Base-by-base conservation (phyloP, 2,888 invertebrate genomes). In the Neocrepidodera transversa region DNA sequence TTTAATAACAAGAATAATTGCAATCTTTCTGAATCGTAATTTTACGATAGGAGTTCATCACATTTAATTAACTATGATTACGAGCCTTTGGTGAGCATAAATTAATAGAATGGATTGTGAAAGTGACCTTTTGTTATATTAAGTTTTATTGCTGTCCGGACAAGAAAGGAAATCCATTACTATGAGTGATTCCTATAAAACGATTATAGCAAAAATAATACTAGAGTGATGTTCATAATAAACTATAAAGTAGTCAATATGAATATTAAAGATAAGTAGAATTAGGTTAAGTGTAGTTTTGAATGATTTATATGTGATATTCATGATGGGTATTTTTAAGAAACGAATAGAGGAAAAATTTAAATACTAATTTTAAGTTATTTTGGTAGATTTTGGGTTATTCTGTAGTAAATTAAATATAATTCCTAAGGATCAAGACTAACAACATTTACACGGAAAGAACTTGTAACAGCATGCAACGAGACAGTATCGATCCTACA, bases 51-150 rank as follows among this genome's bases (percentile, higher is more conserved):
- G 30, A 30, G 30, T 30, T 30, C 30, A 30, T 30, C 30, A n/a
- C 30, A 30, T 30, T 5, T 30, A 30, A 30, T 30, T 30, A 30
- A 30, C 30, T 30, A n/a, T 30, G n/a, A 30, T 30, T 30, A n/a
- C 30, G 10, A 30, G 30, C n/a, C n/a, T 30, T n/a, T 30, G 10
- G n/a, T n/a, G n/a, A 30, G 3, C 30, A 30, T 7, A 6, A 30
- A 30, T 30, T 30, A 30, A 30, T 30, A n/a, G n/a, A 7, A n/a
- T n/a, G n/a, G 30, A 30, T 30, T 30, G 30, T 30, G 30, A 30
- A 30, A 30, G 30, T 30, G 30, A 30, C 30, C 30, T 30, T 30
- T 30, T 30, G 30, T 30, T 30, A 30, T 30, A 30, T 30, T n/a
- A 30, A 30, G 5, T 30, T 30, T 30, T 30, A 30, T 30, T 30